These are phyloP conservation scores for Andinoacara biseriatus DNA, from an alignment of 2,113 vertebrate genomes.

Conservation along the genomic window DNA sequence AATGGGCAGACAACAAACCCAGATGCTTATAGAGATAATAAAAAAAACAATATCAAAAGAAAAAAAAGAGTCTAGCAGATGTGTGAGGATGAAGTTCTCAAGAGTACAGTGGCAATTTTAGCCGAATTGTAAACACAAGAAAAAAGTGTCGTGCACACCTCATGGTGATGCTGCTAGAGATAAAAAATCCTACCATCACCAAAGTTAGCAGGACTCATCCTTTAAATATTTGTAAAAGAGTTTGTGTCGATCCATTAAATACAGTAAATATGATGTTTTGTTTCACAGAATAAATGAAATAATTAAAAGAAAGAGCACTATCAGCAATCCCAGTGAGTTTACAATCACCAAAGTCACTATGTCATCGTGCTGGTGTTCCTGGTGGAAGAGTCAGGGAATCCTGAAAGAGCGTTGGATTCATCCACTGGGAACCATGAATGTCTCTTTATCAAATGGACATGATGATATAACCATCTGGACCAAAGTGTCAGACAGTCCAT, in stretches of 20 bases:
- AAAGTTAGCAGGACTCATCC: not conserved
- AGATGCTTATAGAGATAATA: not conserved
- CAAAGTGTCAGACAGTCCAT: not conserved
- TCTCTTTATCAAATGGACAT: not conserved
- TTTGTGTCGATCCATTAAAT: not conserved
- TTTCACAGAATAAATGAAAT: not conserved
- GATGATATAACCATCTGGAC: not conserved
- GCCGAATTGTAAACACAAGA: not conserved
- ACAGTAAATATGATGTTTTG: not conserved
- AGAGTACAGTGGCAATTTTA: not conserved
- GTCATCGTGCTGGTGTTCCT: too few species aligned
- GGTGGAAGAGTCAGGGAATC: not conserved
- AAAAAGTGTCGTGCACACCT: not conserved
- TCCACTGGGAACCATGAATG: not conserved
- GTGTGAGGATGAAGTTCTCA: not conserved
- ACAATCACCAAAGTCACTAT: not conserved
- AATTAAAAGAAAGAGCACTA: not conserved
- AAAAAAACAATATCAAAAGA: not conserved
- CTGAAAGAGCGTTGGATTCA: not conserved
- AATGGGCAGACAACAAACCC: not conserved
- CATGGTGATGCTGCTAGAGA: not conserved
- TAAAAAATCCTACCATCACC: not conserved
- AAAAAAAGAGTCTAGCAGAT: not conserved
- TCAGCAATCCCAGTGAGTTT: too few species aligned
- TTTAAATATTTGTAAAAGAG: not conserved